Conservation (phyloP, 2,797 vertebrate genomes). For the Clangula hyemalis region DNA sequence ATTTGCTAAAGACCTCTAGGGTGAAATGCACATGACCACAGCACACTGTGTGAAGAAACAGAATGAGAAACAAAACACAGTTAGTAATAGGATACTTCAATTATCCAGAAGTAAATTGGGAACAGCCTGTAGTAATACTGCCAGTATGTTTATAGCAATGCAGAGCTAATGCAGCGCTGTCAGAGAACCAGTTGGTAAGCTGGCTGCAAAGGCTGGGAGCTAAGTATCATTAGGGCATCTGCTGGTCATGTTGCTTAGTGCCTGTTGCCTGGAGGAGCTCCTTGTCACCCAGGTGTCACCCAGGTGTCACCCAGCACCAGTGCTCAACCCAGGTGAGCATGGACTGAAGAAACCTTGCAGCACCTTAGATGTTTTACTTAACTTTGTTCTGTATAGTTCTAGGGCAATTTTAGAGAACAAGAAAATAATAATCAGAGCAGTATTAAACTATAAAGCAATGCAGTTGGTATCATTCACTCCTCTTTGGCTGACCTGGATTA, state of each 20-base stretch:
- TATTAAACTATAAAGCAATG: accelerated
- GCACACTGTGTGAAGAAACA: slow-evolving; percentile 5
- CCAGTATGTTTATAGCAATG: neutral
- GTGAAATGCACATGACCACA: slow-evolving; percentile 50
- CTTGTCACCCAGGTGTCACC: neutral
- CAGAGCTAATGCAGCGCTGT: neutral
- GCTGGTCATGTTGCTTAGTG: accelerated
- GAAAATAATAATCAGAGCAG: neutral
- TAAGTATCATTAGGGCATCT: neutral
- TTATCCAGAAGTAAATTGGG: slow-evolving; percentile 45
- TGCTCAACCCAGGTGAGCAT: neutral
- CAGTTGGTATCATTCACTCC: neutral
- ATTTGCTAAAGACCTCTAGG: slow-evolving; percentile 63
- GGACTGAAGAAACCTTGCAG: neutral
- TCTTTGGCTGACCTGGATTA: neutral
- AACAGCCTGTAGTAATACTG: slow-evolving; percentile 13
- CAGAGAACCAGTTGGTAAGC: slow-evolving; percentile 7
- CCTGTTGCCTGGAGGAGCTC: neutral
- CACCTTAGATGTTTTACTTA: accelerated
- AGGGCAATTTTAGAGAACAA: neutral
- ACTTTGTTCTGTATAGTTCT: neutral
- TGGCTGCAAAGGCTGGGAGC: neutral
- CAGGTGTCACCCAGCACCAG: neutral
- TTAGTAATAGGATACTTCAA: slow-evolving; percentile 54
- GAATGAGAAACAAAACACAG: neutral